Evolutionary conservation across 2,113 vertebrate genomes (phyloP), one percentile per base, ranked within the genome.

Genomic region (Chunga burmeisteri): DNA sequence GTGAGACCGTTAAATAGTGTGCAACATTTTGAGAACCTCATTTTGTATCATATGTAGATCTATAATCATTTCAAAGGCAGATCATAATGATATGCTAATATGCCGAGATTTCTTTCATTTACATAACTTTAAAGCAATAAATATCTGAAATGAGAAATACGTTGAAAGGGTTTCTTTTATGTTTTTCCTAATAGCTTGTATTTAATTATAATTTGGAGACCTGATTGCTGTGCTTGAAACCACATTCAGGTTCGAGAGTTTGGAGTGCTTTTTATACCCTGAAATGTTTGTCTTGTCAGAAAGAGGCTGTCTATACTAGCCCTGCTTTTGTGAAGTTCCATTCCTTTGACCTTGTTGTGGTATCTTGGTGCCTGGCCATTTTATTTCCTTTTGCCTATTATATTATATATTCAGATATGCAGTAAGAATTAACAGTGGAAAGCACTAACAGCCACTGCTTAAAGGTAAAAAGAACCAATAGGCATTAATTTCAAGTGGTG

Each of bases 401-500:
- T 47, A 32, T 91, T 88, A 46, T 27, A 56, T 47, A 81, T 90
- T 90, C 82, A 91, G 44, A 36, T 82, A 42, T 22, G 40, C 56
- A 68, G 52, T 26, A 80, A 91, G 77, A 95, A 91, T 66, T 66
- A 78, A 71, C 55, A 77, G 61, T 94, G 62, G 86, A 78, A 88
- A 94, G 65, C 23, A 47, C 36, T 91, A 90, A 49, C 22, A 74
- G 49, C 23, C 52, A 89, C 70, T 78, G 58, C 74, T 96, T 91
- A 62, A 83, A 90, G 73, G 61, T 90, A 70, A 74, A 88, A 88
- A 95, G 89, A 91, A 95, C 29, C 20, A 86, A 96, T 79, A 88
- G 66, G 88, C 92, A 92, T 95, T 93, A 85, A 94, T 94, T 96
- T 96, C 87, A 90, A 95, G 56, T 70, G 79, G 50, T 94, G 56